phyloP scores from a whole-genome alignment of 2,113 vertebrate genomes.

The Cacatua alba region DNA sequence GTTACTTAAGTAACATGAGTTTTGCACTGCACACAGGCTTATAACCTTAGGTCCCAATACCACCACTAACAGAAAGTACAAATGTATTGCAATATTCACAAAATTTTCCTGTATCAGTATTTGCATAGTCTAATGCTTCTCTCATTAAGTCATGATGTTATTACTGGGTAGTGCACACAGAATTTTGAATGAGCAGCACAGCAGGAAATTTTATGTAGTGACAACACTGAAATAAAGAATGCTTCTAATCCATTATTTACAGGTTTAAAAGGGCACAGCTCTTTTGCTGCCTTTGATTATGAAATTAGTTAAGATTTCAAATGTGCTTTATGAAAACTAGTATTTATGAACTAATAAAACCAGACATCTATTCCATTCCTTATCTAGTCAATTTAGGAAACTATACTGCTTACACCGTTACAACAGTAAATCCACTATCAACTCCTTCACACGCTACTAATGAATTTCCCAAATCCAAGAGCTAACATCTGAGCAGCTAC shows the following conservation, averaged over 20 bases:
- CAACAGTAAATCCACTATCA: neutral
- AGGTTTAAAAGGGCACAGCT: neutral
- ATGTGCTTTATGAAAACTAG: neutral
- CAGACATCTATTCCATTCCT: neutral
- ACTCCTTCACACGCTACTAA: neutral
- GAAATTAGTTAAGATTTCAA: neutral
- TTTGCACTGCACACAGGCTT: neutral
- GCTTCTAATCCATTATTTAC: slow-evolving; percentile 28
- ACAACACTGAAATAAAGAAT: neutral
- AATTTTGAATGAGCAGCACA: neutral
- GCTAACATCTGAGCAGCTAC: neutral
- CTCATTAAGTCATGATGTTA: neutral
- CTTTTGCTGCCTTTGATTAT: too few species aligned
- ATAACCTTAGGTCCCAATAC: neutral
- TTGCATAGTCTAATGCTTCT: neutral
- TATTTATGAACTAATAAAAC: neutral
- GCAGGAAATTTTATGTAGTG: neutral
- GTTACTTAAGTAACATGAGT: neutral
- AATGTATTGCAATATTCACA: neutral
- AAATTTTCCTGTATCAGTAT: neutral
- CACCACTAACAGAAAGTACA: neutral
- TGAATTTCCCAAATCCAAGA: neutral
- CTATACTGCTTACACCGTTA: neutral
- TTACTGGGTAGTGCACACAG: neutral
- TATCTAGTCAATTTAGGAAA: neutral